Conservation (phyloP, 2,113 vertebrate genomes). For the human region GRCh38 chr7:111727001-111727500, state of each 20-base stretch:
- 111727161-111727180: conserved; percentile 52
- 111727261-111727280: conserved; percentile 60
- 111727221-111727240: conserved; percentile 59
- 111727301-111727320: conserved; percentile 61
- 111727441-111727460: conserved; percentile 62
- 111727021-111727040: conserved; percentile 81
- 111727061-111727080: conserved; percentile 80
- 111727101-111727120: conserved; percentile 82
- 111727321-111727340: conserved; percentile 51
- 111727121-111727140: conserved; percentile 55
- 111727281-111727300: conserved; percentile 66
- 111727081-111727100: conserved; percentile 80
- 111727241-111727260: not conserved
- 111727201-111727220: conserved; percentile 41
- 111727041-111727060: conserved; percentile 84
- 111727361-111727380: conserved; percentile 50
- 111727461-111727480: conserved; percentile 57
- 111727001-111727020: conserved; percentile 84
- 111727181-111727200: conserved; percentile 23
- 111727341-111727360: conserved; percentile 40
- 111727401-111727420: conserved; percentile 63
- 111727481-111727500: conserved; percentile 47
- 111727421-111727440: conserved; percentile 70
- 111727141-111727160: conserved; percentile 67
- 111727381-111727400: conserved; percentile 72